Conservation (phyloP, 2,113 vertebrate genomes). For the Microtus richardsoni region DNA sequence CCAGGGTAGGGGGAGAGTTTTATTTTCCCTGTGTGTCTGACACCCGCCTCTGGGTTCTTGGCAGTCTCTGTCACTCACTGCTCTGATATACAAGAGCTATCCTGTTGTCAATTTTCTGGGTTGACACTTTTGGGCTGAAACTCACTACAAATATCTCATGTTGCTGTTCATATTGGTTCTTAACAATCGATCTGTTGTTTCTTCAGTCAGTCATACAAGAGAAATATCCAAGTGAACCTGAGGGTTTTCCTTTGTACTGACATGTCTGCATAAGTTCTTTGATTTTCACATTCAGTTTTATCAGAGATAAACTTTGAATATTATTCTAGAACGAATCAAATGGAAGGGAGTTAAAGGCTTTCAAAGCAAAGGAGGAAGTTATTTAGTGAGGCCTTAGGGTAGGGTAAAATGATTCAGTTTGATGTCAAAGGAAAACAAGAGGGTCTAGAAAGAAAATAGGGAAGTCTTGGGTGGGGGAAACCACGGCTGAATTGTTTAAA, state of each 20-base stretch:
- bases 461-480: neutral
- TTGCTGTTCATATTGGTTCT: neutral
- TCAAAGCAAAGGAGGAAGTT: neutral
- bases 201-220: neutral
- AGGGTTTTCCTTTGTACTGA: neutral
- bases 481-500: neutral
- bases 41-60: constrained; percentile 74
- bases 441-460: neutral
- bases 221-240: neutral
- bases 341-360: neutral
- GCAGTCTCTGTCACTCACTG: constrained; percentile 68
- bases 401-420: neutral
- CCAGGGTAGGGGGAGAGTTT: neutral
- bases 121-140: neutral
- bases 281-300: neutral
- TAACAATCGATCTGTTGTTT: neutral
- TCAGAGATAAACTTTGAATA: neutral
- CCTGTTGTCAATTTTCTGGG: constrained; percentile 44
- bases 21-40: constrained; percentile 67
- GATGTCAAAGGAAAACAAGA: neutral
- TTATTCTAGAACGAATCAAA: neutral
- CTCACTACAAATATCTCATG: constrained; percentile 23
- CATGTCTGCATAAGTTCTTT: neutral
- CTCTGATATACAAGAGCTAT: neutral
- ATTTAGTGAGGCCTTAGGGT: neutral